Percentiles rank a stretch among this genome's conserved stretches.
phyloP scores from a whole-genome alignment of 2,888 invertebrate genomes.

The Lasius fuliginosus region DNA sequence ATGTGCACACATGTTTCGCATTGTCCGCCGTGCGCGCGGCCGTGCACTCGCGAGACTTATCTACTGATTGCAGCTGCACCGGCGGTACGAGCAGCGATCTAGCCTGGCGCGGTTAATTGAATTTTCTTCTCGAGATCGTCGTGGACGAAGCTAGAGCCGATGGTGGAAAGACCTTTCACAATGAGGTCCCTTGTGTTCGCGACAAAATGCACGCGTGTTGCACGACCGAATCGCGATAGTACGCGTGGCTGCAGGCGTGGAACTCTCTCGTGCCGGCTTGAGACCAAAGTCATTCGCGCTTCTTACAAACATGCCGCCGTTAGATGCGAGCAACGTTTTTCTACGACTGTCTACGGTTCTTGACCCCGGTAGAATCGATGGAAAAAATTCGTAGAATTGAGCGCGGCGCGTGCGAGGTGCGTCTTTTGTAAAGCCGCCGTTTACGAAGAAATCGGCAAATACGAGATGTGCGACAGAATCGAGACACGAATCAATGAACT shows the following conservation, averaged over 20 bases:
- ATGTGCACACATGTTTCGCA: slow-evolving; percentile 27
- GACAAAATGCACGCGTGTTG: slow-evolving; percentile 76
- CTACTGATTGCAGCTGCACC: slow-evolving; percentile 73
- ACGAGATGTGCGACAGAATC: neutral
- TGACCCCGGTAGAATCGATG: slow-evolving; percentile 49
- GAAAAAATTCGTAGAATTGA: slow-evolving; percentile 21
- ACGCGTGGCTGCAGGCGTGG: slow-evolving; percentile 70
- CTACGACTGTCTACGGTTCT: slow-evolving; percentile 41
- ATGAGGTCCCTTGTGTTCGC: slow-evolving; percentile 78
- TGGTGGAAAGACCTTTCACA: slow-evolving; percentile 69
- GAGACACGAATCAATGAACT: neutral
- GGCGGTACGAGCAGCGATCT: slow-evolving; percentile 61
- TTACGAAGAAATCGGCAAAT: neutral
- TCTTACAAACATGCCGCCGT: slow-evolving; percentile 54
- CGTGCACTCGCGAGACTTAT: slow-evolving; percentile 60
- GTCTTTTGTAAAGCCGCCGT: neutral
- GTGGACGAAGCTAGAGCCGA: slow-evolving; percentile 64
- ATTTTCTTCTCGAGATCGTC: slow-evolving; percentile 80
- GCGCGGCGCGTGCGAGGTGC: neutral
- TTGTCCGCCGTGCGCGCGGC: slow-evolving; percentile 31
- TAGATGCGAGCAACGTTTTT: slow-evolving; percentile 40
- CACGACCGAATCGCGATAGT: slow-evolving; percentile 72
- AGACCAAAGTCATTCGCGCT: slow-evolving; percentile 40
- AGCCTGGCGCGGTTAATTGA: slow-evolving; percentile 75
- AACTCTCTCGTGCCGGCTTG: slow-evolving; percentile 51